Percentiles rank a stretch among this genome's conserved stretches.
Conservation (phyloP, 2,113 vertebrate species). For the Atrichornis clamosus region DNA sequence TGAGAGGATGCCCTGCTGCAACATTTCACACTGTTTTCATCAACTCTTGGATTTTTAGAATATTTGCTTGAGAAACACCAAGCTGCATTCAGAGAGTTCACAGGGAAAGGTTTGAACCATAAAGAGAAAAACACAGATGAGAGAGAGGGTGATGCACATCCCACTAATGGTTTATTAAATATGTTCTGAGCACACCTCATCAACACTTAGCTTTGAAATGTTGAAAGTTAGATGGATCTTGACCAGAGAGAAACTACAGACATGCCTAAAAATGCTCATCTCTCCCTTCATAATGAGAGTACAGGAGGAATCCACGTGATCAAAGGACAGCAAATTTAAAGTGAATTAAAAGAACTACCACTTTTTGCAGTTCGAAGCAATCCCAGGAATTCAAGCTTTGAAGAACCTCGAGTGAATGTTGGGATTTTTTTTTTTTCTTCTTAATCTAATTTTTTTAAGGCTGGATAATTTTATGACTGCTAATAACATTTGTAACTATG, state of each 20-base stretch:
- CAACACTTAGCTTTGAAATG: not conserved
- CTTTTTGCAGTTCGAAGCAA: not conserved
- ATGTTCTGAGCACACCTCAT: not conserved
- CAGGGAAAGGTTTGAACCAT: not conserved
- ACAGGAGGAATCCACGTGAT: not conserved
- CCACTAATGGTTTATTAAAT: not conserved
- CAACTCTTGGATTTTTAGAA: not conserved
- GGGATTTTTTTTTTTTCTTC: not conserved
- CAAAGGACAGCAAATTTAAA: constrained; percentile 16
- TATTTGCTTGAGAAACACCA: not conserved
- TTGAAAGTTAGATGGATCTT: not conserved
- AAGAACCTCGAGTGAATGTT: not conserved
- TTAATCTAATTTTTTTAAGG: constrained; percentile 3
- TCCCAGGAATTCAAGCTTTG: not conserved
- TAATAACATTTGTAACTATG: constrained; percentile 49
- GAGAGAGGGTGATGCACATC: not conserved
- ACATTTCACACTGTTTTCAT: not conserved
- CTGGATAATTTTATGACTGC: constrained; percentile 28
- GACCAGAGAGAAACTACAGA: not conserved
- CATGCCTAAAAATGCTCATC: not conserved
- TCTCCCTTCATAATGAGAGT: not conserved
- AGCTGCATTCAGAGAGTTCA: not conserved
- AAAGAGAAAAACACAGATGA: not conserved
- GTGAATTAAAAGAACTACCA: not conserved
- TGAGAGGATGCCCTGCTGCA: not conserved